These are phyloP conservation scores for Adela reaumurella DNA, from an alignment of 2,888 invertebrate species.

Conservation along the genomic window DNA sequence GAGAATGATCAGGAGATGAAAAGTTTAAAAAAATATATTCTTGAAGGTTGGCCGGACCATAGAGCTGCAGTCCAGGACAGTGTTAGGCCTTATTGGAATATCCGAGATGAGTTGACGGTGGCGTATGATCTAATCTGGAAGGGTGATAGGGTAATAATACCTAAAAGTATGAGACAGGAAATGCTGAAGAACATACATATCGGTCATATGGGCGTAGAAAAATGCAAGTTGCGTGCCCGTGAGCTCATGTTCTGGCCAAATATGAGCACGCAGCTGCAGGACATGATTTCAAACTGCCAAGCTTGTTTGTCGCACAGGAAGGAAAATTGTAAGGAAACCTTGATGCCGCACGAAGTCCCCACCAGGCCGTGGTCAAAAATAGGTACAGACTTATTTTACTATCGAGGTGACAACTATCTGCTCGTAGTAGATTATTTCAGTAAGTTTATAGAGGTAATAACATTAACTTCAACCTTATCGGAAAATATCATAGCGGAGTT, in stretches of 20 bases:
- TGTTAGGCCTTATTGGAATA: conserved; percentile 1
- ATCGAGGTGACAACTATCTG: conserved; percentile 1
- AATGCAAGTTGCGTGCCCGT: conserved; percentile 10
- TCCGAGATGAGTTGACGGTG: conserved; percentile 1
- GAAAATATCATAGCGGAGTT: conserved; percentile 7
- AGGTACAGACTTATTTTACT: background rate
- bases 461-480: conserved; percentile 1
- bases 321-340: conserved; percentile 5
- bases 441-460: conserved; percentile 9
- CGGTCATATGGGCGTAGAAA: conserved; percentile 12
- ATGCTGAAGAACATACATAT: conserved; percentile 12
- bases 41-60: conserved; percentile 4
- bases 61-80: background rate
- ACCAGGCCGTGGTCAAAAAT: background rate
- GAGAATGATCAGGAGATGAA: conserved; percentile 3
- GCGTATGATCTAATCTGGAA: conserved; percentile 2
- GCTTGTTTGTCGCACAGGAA: conserved; percentile 9
- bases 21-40: conserved; percentile 1
- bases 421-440: conserved; percentile 9
- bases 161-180: conserved; percentile 7
- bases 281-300: conserved; percentile 9
- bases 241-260: conserved; percentile 14
- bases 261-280: conserved; percentile 10
- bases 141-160: conserved; percentile 1
- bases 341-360: conserved; percentile 4